phyloP scores from a whole-genome alignment of 1,140 invertebrate species.

The Stenopsyche tienmushanensis region DNA sequence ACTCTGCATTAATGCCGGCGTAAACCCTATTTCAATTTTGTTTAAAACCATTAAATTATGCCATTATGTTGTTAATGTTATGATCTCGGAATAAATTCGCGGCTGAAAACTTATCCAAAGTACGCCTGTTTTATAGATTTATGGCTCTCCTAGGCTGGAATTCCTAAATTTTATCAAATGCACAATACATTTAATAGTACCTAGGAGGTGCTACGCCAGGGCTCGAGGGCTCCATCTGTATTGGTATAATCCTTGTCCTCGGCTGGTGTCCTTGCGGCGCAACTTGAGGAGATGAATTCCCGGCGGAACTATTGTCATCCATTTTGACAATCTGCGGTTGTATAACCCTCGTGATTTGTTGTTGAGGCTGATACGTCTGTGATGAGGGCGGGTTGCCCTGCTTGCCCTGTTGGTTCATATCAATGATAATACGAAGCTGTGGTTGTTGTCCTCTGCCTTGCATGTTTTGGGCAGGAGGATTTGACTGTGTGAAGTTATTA shows the following conservation, averaged over 20 bases:
- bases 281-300: conserved; percentile 48
- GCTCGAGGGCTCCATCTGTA: conserved; percentile 52
- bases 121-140: too few species aligned
- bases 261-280: conserved; percentile 46
- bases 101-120: too few species aligned
- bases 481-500: conserved; percentile 43
- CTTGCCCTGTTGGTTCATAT: conserved; percentile 46
- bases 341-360: conserved; percentile 53
- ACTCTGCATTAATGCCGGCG: too few species aligned
- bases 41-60: too few species aligned
- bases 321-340: conserved; percentile 52
- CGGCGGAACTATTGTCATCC: conserved; percentile 45
- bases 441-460: conserved; percentile 44
- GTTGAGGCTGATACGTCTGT: conserved; percentile 49
- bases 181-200: too few species aligned
- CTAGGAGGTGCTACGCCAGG: conserved; percentile 35
- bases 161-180: too few species aligned
- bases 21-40: too few species aligned
- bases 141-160: too few species aligned
- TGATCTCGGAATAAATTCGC: too few species aligned
- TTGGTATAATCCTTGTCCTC: conserved; percentile 57
- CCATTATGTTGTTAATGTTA: too few species aligned
- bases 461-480: conserved; percentile 36
- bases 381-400: conserved; percentile 34
- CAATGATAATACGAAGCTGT: conserved; percentile 53